Conservation (phyloP, 2,797 vertebrate genomes). For the Micromesistius poutassou region DNA sequence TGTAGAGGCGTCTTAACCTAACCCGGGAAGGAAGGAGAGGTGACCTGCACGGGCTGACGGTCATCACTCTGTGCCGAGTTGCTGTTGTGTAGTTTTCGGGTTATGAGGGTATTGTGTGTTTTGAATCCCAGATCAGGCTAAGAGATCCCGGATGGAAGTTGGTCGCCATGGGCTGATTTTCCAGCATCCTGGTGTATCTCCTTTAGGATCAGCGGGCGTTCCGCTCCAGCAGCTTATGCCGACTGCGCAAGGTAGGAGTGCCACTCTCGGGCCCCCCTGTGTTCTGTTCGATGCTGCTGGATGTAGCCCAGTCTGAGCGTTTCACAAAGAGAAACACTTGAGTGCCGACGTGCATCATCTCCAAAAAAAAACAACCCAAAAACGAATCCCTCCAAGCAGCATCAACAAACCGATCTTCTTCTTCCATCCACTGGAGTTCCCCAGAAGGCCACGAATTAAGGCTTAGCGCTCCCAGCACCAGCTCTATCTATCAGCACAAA, state of each 20-base stretch:
- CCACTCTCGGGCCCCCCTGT: conserved; percentile 72
- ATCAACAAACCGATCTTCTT: conserved; percentile 65
- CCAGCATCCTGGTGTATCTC: conserved; percentile 94
- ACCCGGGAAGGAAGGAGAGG: conserved; percentile 64
- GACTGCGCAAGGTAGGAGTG: conserved; percentile 97
- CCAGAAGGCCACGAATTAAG: conserved; percentile 65
- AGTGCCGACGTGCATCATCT: conserved; percentile 59
- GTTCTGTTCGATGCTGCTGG: conserved; percentile 77
- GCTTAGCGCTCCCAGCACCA: conserved; percentile 60
- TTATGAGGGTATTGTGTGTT: conserved; percentile 87
- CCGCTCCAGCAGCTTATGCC: conserved; percentile 99
- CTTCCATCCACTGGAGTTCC: conserved; percentile 59
- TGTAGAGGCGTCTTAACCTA: conserved; percentile 71
- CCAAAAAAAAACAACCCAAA: conserved; percentile 53
- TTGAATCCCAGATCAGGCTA: conserved; percentile 98
- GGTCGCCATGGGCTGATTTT: conserved; percentile 99
- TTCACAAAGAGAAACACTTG: conserved; percentile 43
- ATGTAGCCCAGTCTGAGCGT: conserved; percentile 60
- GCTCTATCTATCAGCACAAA: conserved; percentile 55
- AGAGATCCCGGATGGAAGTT: conserved; percentile 98
- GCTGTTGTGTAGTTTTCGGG: conserved; percentile 69
- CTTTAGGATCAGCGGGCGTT: conserved; percentile 90
- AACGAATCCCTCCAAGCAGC: conserved; percentile 55
- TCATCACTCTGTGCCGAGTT: conserved; percentile 74
- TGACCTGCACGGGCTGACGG: conserved; percentile 72